Evolutionary conservation across 2,797 vertebrate species (phyloP), one percentile per base, ranked within the genome.

Genomic region (Clamator glandarius): DNA sequence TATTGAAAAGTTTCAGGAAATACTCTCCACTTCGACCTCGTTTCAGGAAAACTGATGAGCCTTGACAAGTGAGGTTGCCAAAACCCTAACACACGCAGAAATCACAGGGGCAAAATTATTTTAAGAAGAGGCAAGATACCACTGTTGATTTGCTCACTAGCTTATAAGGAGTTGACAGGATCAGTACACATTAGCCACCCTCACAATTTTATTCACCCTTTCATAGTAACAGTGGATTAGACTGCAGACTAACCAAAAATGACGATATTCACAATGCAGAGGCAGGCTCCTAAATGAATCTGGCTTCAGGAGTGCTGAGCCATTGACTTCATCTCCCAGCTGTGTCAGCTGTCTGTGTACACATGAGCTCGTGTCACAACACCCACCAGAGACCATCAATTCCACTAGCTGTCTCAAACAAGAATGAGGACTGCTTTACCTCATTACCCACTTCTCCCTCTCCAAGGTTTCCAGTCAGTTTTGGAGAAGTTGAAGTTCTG

Each of bases 141-240:
- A 28, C 14, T 66, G 18, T 48, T 39, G 16, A 50, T 67, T 61
- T 69, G 36, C 11, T 48, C 33, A 23, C 9, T 73, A 61, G 15
- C 44, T 74, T 84, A 5, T 28, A 72, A 79, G 50, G 51, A 84
- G 24, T 25, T 46, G 44, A 31, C n/a, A 61, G 20, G 42, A 46
- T 33, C 55, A 24, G n/a, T 15, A 62, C 7, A 15, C 0, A 0
- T 54, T 25, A 83, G 62, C 26, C 28, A 54, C 19, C 0, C 1
- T 5, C 63, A 31, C 51, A 74, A 31, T 0, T 0, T 29, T 75
- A 80, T 50, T 12, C 19, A 54, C 3, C 24, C 5, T 16, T 80
- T 66, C 12, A 5, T 6, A 42, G 29, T 21, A 79, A 33, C 13
- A 35, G 44, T 48, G 46, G 35, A 83, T 31, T 15, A 84, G 15